These are phyloP conservation scores for Otolemur garnettii DNA, from an alignment of 2,113 vertebrate species.

Conservation along the genomic window DNA sequence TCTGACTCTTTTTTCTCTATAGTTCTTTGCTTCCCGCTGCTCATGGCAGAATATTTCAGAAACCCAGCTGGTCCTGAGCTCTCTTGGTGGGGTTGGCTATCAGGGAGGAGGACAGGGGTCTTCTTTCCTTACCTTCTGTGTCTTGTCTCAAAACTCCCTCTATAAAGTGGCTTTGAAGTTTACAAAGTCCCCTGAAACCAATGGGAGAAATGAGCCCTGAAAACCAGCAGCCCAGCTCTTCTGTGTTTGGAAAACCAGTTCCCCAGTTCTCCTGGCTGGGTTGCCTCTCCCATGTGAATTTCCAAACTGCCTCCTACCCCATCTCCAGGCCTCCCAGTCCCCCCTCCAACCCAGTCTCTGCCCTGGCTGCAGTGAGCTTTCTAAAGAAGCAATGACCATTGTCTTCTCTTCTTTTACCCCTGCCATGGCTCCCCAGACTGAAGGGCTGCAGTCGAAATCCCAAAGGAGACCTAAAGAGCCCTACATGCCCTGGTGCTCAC, in stretches of 20 bases:
- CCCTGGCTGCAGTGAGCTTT: background rate
- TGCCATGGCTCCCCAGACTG: background rate
- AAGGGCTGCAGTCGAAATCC: background rate
- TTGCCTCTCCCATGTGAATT: fast-evolving
- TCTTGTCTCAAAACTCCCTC: background rate
- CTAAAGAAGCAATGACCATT: background rate
- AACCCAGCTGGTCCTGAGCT: background rate
- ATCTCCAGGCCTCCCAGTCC: fast-evolving
- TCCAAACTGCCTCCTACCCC: background rate
- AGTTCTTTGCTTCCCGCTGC: background rate
- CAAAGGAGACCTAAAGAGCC: background rate
- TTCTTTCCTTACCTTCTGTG: background rate
- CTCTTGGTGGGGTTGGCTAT: background rate
- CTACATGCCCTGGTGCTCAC: too few relatives aligned
- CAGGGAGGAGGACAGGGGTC: too few relatives aligned
- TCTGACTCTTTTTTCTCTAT: background rate
- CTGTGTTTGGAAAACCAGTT: fast-evolving
- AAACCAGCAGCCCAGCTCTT: background rate
- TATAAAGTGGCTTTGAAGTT: background rate
- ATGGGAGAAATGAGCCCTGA: fast-evolving
- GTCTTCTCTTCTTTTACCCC: background rate
- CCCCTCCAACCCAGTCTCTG: background rate
- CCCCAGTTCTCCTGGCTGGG: too few relatives aligned
- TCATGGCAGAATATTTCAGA: background rate
- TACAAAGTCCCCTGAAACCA: background rate